These are phyloP conservation scores for Acanthopagrus latus DNA, from an alignment of 2,797 vertebrate genomes.

Conservation along the genomic window DNA sequence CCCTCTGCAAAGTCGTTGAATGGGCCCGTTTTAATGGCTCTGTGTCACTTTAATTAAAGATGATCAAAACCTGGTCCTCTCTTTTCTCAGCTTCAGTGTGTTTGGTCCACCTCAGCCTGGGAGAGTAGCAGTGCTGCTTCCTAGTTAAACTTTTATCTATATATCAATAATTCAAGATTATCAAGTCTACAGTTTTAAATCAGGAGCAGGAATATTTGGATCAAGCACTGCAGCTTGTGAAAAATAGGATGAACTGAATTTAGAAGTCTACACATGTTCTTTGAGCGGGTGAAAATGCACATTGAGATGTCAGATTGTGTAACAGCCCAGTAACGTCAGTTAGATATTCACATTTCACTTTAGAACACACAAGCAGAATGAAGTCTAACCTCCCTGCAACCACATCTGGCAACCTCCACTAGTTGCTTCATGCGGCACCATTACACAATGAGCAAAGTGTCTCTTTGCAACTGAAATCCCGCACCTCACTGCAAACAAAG, in stretches of 20 bases:
- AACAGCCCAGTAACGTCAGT: too few relatives aligned
- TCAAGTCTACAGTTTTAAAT: background rate
- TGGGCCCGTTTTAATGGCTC: too few relatives aligned
- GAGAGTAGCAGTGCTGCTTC: background rate
- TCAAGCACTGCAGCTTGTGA: too few relatives aligned
- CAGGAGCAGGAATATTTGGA: too few relatives aligned
- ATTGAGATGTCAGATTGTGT: too few relatives aligned
- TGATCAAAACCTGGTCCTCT: background rate
- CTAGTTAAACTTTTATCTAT: background rate
- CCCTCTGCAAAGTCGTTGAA: too few relatives aligned
- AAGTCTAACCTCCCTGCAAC: background rate
- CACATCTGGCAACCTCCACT: conserved; percentile 41
- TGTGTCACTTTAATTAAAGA: background rate
- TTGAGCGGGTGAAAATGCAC: too few relatives aligned
- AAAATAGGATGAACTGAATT: background rate
- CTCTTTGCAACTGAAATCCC: conserved; percentile 10
- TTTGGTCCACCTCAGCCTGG: background rate
- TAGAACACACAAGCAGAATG: too few relatives aligned
- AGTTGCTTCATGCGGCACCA: conserved; percentile 26
- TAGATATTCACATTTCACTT: too few relatives aligned
- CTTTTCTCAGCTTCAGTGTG: background rate
- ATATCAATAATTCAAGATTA: background rate
- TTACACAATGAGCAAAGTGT: conserved; percentile 8
- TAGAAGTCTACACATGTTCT: background rate
- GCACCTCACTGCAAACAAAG: conserved; percentile 31